A percentile compares a stretch with the other conserved stretches of the same genome.
Evolutionary conservation across 1,140 invertebrate genomes (phyloP).

Genomic region (Physella acuta): DNA sequence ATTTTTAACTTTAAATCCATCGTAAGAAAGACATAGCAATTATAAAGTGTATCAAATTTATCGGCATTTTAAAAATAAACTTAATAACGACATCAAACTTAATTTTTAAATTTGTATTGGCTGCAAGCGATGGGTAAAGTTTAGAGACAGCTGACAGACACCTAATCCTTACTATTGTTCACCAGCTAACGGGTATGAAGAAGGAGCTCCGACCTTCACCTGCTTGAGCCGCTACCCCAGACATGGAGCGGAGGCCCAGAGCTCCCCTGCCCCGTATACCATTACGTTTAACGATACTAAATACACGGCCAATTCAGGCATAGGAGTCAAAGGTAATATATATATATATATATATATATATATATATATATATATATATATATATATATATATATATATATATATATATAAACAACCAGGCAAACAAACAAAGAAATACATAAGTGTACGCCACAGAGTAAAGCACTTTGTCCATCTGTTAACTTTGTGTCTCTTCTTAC

Average conservation of each 20-base stretch:
- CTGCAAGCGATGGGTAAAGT: no score
- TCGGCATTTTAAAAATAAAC: no score
- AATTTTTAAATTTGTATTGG: no score
- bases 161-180: no score
- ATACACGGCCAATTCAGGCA: no score
- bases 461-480: no score
- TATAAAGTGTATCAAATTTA: no score
- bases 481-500: not conserved
- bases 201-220: not conserved
- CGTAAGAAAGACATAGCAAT: no score
- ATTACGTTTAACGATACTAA: not conserved
- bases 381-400: not conserved
- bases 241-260: not conserved
- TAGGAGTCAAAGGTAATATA: no score
- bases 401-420: not conserved
- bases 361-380: not conserved
- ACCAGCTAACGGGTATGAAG: not conserved
- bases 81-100: no score
- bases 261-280: not conserved
- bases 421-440: not conserved
- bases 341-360: not conserved
- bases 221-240: not conserved
- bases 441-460: not conserved
- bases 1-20: no score
- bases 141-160: no score